These are phyloP conservation scores for Himalopsyche kuldschensis DNA, from an alignment of 2,888 invertebrate genomes.

Conservation along the genomic window DNA sequence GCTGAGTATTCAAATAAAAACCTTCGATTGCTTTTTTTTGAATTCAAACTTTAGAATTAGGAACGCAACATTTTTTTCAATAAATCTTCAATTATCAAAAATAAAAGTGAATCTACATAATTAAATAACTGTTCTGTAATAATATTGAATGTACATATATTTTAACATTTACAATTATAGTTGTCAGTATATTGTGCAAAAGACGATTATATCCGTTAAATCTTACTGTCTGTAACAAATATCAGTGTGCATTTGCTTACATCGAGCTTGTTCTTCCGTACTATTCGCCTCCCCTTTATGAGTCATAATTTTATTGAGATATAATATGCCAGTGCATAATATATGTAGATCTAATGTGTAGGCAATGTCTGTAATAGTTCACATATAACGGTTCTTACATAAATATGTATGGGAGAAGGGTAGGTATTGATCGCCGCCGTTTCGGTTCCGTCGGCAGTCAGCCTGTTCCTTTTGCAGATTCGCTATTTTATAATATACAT, in stretches of 20 bases:
- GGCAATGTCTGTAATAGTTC: constrained; percentile 26
- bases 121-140: too few relatives aligned
- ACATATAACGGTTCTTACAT: constrained; percentile 10
- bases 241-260: background rate
- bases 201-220: too few relatives aligned
- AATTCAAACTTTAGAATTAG: too few relatives aligned
- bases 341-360: constrained; percentile 39
- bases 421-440: constrained; percentile 33
- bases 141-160: too few relatives aligned
- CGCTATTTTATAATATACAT: background rate
- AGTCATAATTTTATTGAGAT: constrained; percentile 30
- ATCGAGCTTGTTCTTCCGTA: background rate
- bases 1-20: too few relatives aligned
- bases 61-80: too few relatives aligned
- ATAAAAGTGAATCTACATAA: too few relatives aligned
- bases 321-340: constrained; percentile 17
- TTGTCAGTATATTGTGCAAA: too few relatives aligned
- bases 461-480: background rate
- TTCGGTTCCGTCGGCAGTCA: background rate
- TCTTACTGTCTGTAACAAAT: too few relatives aligned
- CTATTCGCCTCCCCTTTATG: constrained; percentile 8
- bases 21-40: too few relatives aligned
- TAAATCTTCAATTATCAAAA: too few relatives aligned
- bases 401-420: constrained; percentile 37
- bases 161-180: too few relatives aligned